Base-by-base conservation (phyloP, 2,797 vertebrate species). In the Enteromius fasciolatus region DNA sequence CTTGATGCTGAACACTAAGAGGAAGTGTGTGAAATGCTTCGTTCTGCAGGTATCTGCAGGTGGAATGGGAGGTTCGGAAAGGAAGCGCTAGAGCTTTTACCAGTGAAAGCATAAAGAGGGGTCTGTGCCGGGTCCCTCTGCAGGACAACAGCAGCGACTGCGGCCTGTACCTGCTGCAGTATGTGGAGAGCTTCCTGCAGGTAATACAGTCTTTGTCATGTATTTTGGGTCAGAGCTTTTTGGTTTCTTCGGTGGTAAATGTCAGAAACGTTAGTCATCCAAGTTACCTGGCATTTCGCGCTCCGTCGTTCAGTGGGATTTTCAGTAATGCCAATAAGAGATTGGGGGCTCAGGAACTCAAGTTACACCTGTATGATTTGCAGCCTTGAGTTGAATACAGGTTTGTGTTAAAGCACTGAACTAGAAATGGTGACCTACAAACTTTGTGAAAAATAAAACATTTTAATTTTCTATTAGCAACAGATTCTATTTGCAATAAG, bases 131-230 rank as follows among this genome's bases (percentile, higher is more conserved):
- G 86, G 97, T 99, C 77, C 97, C 97, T 39, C 96, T 96, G 85
- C 98, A 99, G 92, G 95, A 99, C 90, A 99, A 99, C 90, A 96
- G 94, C 92, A 99, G 97, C 54, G 98, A 99, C 88, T 99, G 98
- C 76, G 98, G 98, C 0, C 89, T 99, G 0, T 99, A 97, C 89
- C 94, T 99, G 87, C 91, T 99, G 85, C 98, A 99, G 31, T 98
- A 97, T 80, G 96, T 86, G 9, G 96, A 99, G 92, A 97, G 94
- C 89, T 99, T 99, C 90, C 94, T 98, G 31, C 94, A 97, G 97
- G 98, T 99, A 36, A 36, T 36, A 31, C 28, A 33, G 33, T 33
- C 33, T 33, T 33, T 33, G 33, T 33, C 33, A 36, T 5, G 39
- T n/a, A n/a, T n/a, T n/a, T n/a, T n/a, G n/a, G n/a, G n/a, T n/a